A percentile compares a stretch with the other conserved stretches of the same genome.
These are phyloP conservation scores for Hydra vulgaris DNA, from an alignment of 30 jellyfish, hydroid and myxozoan species.

Conservation along the genomic window DNA sequence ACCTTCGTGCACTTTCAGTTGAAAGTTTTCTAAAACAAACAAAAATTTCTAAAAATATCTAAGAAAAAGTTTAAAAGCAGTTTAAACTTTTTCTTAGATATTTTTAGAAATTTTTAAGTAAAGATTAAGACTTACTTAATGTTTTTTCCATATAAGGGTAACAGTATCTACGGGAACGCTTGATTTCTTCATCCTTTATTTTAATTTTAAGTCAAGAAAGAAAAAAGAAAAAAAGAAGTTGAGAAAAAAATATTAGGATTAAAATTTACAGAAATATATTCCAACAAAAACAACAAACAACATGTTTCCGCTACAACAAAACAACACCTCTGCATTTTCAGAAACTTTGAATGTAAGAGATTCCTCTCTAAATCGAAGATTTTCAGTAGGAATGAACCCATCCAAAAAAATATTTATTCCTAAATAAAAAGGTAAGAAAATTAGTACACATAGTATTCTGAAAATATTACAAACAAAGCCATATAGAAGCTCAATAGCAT, in stretches of 20 bases:
- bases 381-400: conserved; percentile 98
- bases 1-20: conserved; percentile 62
- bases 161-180: conserved; percentile 69
- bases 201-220: too few relatives aligned
- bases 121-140: conserved; percentile 22
- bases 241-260: too few relatives aligned
- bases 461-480: too few relatives aligned
- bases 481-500: too few relatives aligned
- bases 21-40: conserved; percentile 49
- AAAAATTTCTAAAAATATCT: neutral
- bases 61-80: neutral
- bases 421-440: neutral
- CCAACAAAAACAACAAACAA: too few relatives aligned
- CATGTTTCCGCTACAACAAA: neutral
- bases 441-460: neutral
- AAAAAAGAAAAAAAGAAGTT: neutral
- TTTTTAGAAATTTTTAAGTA: neutral
- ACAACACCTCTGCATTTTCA: conserved; percentile 85
- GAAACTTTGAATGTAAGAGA: conserved; percentile 80
- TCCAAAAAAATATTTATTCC: conserved; percentile 93
- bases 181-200: conserved; percentile 89
- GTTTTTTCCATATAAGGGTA: conserved; percentile 84
- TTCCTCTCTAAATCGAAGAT: conserved; percentile 82
- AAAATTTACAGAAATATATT: too few relatives aligned
- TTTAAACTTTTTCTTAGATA: neutral